phyloP scores from a whole-genome alignment of 1,140 invertebrate species.

The Drosophila nigromelanica region DNA sequence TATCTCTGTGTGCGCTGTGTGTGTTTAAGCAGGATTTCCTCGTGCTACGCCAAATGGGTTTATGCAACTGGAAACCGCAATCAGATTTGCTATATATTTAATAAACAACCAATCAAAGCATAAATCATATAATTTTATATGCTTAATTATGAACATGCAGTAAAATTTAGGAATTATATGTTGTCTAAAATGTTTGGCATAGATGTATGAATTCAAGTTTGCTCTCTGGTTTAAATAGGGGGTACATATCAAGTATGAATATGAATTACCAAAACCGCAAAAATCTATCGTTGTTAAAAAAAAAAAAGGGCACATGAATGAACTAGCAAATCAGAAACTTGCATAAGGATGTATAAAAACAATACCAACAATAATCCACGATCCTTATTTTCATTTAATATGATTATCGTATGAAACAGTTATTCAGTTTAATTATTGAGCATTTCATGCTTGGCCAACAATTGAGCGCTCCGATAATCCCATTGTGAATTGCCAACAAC shows the following conservation, averaged over 20 bases:
- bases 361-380: constrained; percentile 29
- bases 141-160: background rate
- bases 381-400: constrained; percentile 39
- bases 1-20: constrained; percentile 17
- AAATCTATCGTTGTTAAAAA: background rate
- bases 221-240: background rate
- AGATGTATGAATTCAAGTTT: background rate
- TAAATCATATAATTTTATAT: background rate
- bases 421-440: constrained; percentile 61
- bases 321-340: background rate
- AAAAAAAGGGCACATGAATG: background rate
- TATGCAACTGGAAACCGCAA: constrained; percentile 27
- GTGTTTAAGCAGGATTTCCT: constrained; percentile 1
- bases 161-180: background rate
- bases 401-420: background rate
- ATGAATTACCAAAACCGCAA: background rate
- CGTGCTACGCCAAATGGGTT: background rate
- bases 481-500: constrained; percentile 42
- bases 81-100: constrained; percentile 33
- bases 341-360: background rate
- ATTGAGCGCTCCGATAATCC: constrained; percentile 35
- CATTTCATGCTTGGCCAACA: constrained; percentile 56
- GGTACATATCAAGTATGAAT: too few relatives aligned
- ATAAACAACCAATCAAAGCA: constrained; percentile 11
- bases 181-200: background rate